Evolutionary conservation across 2,797 vertebrate genomes (phyloP).

Genomic region (Stomatorhinus walkeri): DNA sequence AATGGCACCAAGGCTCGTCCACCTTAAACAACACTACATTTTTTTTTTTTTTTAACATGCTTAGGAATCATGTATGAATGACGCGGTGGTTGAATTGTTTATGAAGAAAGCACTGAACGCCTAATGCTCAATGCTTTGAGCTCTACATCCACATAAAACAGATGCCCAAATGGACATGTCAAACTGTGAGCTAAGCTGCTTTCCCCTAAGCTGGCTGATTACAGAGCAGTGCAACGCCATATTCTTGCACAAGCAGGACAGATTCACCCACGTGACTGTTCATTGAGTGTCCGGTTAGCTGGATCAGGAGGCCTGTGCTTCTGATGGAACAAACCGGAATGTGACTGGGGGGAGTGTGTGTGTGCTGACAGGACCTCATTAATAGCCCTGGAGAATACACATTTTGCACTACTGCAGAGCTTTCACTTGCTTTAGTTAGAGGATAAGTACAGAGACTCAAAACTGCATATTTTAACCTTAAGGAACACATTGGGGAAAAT

Average conservation of each 20-base stretch:
- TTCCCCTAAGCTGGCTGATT: not conserved
- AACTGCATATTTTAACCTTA: not conserved
- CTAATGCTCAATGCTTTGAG: not conserved
- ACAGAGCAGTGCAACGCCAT: not conserved
- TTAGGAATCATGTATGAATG: not conserved
- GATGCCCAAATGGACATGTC: not conserved
- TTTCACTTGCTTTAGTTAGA: not conserved
- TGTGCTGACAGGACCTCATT: not conserved
- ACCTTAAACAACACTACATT: not conserved
- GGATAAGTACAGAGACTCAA: not conserved
- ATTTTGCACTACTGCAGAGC: not conserved
- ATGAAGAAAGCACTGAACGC: not conserved
- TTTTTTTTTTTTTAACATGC: not conserved
- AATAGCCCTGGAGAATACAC: not conserved
- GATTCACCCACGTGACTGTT: not conserved
- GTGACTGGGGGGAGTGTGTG: not conserved
- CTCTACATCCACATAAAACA: not conserved
- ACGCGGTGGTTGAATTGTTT: not conserved
- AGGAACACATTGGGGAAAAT: not conserved
- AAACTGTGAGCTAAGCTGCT: not conserved
- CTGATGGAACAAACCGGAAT: not conserved
- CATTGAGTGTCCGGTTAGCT: not conserved
- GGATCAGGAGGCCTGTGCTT: not conserved
- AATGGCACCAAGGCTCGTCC: not conserved
- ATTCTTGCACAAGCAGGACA: not conserved